A percentile compares a stretch with the other conserved stretches of the same genome.
phyloP scores from a whole-genome alignment of 2,888 invertebrate genomes.

The Sepioteuthis lessoniana region DNA sequence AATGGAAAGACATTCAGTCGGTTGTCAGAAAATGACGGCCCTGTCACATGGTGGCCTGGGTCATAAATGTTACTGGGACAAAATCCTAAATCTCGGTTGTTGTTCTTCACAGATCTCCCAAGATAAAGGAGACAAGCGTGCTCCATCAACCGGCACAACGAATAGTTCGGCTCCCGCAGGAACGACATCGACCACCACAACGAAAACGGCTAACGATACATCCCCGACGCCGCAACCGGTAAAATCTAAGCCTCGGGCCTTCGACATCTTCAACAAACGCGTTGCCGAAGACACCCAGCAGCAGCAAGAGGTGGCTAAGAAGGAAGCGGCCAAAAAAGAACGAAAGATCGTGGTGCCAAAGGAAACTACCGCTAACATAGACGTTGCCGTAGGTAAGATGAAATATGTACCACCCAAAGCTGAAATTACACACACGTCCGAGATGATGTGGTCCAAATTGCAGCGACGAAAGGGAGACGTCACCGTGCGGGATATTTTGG shows the following conservation, averaged over 20 bases:
- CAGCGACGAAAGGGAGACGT: slow-evolving; percentile 68
- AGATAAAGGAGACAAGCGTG: slow-evolving; percentile 54
- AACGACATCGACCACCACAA: background rate
- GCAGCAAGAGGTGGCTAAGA: slow-evolving; percentile 52
- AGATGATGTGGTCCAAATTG: slow-evolving; percentile 67
- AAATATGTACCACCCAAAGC: background rate
- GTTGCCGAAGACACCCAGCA: slow-evolving; percentile 43
- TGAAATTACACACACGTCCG: slow-evolving; percentile 54
- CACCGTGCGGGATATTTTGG: slow-evolving; percentile 69
- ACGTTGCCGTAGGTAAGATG: slow-evolving; percentile 50
- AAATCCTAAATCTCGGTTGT: background rate
- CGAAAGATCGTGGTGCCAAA: slow-evolving; percentile 48
- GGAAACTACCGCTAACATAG: background rate
- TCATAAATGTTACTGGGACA: background rate
- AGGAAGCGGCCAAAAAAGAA: slow-evolving; percentile 55
- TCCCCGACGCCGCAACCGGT: background rate
- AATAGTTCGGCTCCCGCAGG: slow-evolving; percentile 37
- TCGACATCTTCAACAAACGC: slow-evolving; percentile 53
- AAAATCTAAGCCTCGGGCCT: slow-evolving; percentile 50
- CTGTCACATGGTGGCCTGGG: background rate
- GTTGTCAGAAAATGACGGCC: background rate
- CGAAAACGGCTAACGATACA: background rate
- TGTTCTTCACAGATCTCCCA: slow-evolving; percentile 52
- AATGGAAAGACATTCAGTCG: too few species aligned
- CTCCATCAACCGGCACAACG: slow-evolving; percentile 50